Conservation (phyloP, 2,888 invertebrate genomes). For the Perdita meconis region DNA sequence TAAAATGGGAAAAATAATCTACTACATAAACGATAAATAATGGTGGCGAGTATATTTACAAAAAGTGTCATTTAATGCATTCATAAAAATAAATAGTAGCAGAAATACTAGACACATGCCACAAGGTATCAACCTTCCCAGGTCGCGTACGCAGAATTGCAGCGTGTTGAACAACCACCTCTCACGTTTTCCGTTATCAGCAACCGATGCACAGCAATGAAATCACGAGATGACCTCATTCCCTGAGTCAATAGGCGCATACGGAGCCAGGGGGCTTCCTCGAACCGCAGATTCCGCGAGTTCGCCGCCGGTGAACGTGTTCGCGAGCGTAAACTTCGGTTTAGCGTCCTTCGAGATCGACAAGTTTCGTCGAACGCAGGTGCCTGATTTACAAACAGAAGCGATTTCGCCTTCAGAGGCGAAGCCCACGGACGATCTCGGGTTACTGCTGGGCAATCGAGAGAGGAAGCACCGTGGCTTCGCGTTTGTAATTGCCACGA, state of each 20-base stretch:
- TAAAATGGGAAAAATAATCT: not conserved
- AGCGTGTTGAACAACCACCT: conserved; percentile 35
- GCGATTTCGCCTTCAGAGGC: conserved; percentile 10
- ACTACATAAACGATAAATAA: too few species aligned
- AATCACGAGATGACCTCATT: conserved; percentile 70
- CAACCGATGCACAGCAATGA: conserved; percentile 68
- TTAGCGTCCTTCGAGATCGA: conserved; percentile 36
- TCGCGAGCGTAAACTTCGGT: conserved; percentile 67
- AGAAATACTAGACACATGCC: conserved; percentile 57
- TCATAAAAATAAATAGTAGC: not conserved
- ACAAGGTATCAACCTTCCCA: conserved; percentile 47
- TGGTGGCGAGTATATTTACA: too few species aligned
- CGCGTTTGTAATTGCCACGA: conserved; percentile 35
- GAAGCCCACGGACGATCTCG: conserved; percentile 16
- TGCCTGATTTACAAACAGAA: conserved; percentile 10
- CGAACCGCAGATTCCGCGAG: conserved; percentile 56
- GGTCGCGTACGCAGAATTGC: conserved; percentile 62
- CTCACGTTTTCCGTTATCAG: conserved; percentile 67
- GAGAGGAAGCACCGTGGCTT: conserved; percentile 1
- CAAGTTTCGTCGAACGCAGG: conserved; percentile 42
- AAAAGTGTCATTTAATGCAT: too few species aligned
- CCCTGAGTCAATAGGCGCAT: conserved; percentile 66
- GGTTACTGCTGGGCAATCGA: not conserved
- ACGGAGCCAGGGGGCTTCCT: conserved; percentile 56
- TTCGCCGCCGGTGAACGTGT: conserved; percentile 64